Evolutionary conservation across 2,888 invertebrate species (phyloP), one percentile per base, ranked within the genome.

Genomic region (Sarcophaga subvicina): DNA sequence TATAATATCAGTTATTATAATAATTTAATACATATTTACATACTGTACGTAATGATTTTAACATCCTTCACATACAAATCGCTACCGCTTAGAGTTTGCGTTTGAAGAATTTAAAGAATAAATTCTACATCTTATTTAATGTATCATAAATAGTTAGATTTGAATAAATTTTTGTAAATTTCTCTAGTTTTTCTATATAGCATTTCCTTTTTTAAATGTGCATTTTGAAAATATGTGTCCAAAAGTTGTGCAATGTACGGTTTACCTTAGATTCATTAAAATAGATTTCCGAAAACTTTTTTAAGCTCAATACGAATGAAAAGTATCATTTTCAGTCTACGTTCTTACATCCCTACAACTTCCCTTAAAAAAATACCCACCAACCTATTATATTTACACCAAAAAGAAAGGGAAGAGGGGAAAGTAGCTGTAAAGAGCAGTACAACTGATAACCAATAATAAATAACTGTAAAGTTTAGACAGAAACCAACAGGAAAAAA

Each of bases 381-480:
- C n/a, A 60, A 64, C 10, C 25, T 37, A 8, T 37, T 37, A 37
- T 37, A 37, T 37, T 37, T 37, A 37, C 37, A 37, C 37, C 10
- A 10, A 37, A 37, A 10, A 8, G 37, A 37, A 10, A 2, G 10
- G 0, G 47, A 54, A 37, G 2, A 10, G 8, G 37, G 37, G 37
- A 10, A 37, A 37, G 37, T 1, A 37, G 37, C 37, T 37, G 1
- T 37, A 62, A 71, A 78, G 45, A 59, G 45, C 59, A 79, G 64
- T 63, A 69, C 69, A 83, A 80, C 83, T 86, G 86, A 86, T 86
- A 86, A 83, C 86, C 86, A 86, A 86, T 83, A 86, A 86, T 86
- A 86, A 86, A 86, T 86, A 86, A 83, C 80, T 72, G 86, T 49
- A 86, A 80, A 85, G 73, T 86, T 86, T 66, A 27, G 83, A 80